Evolutionary conservation across 2,888 invertebrate species (phyloP), one percentile per base, ranked within the genome.

Genomic region (Troides aeacus): DNA sequence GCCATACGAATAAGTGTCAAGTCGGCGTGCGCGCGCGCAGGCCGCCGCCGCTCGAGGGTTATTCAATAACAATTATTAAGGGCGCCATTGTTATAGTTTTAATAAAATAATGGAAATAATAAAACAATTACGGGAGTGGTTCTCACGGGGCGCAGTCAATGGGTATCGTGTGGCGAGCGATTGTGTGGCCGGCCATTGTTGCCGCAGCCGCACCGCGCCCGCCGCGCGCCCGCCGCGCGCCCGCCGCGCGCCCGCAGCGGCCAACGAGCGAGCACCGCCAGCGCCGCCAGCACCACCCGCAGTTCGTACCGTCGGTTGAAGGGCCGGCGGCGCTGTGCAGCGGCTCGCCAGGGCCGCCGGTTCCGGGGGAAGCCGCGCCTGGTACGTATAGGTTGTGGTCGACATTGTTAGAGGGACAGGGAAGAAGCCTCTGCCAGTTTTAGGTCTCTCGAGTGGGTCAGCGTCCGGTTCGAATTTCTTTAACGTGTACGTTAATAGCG

Each of bases 101-200:
- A 75, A 72, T 72, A 68, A 72, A 73, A 76, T 77, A 76, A 77
- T 74, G 74, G 75, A 73, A 74, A 76, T 74, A 77, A 79, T 79
- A 80, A 80, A 78, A 77, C 77, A 79, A 79, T 77, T 74, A 74
- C 64, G 71, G 59, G 72, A 76, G 74, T 62, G 66, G 71, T 75
- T 60, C 63, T 57, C 66, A 70, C 67, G 75, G 74, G 73, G 74
- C 60, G 72, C 64, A 77, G 75, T 78, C 77, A 79, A 79, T 76
- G 71, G 76, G 73, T 67, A 71, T 79, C 78, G 77, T 78, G 79
- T 76, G 79, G 80, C 77, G 78, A 72, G 17, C 21, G 23, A n/a
- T 50, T 46, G 15, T 60, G 50, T 15, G 30, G 6, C 15, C 53
- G 53, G 53, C 18, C 53, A 53, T 53, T 53, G 53, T 18, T 10